Conservation (phyloP, 2,113 vertebrate species). For the Azemiops feae region DNA sequence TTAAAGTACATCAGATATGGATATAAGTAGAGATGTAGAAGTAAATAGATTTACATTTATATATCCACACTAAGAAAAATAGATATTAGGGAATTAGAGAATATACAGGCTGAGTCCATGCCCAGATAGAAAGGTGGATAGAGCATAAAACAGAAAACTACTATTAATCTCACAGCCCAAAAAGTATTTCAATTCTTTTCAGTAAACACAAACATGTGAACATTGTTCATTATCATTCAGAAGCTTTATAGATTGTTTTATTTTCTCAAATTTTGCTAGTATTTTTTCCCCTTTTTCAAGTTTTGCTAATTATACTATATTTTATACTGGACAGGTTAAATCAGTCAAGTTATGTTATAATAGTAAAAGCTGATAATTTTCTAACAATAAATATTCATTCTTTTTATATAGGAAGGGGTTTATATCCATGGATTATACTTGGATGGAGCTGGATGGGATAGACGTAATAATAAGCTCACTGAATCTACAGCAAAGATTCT, state of each 20-base stretch:
- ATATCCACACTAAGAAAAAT: no score
- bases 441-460: conserved; percentile 78
- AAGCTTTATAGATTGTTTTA: background rate
- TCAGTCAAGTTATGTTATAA: conserved; percentile 7
- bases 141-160: background rate
- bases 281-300: background rate
- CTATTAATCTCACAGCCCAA: background rate
- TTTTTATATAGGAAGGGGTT: conserved; percentile 70
- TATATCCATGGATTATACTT: conserved; percentile 74
- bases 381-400: conserved; percentile 21
- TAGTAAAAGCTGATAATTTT: conserved; percentile 13
- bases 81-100: background rate
- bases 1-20: no score
- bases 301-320: conserved; percentile 6
- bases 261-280: conserved; percentile 1
- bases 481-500: conserved; percentile 76
- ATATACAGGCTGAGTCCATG: background rate
- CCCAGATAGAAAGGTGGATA: background rate
- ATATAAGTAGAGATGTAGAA: no score
- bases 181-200: background rate
- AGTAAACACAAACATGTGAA: conserved; percentile 12
- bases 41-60: no score
- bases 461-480: conserved; percentile 63
- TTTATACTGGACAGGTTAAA: conserved; percentile 7
- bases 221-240: background rate